These are phyloP conservation scores for Corapipo altera DNA, from an alignment of 2,113 vertebrate genomes.

Conservation along the genomic window DNA sequence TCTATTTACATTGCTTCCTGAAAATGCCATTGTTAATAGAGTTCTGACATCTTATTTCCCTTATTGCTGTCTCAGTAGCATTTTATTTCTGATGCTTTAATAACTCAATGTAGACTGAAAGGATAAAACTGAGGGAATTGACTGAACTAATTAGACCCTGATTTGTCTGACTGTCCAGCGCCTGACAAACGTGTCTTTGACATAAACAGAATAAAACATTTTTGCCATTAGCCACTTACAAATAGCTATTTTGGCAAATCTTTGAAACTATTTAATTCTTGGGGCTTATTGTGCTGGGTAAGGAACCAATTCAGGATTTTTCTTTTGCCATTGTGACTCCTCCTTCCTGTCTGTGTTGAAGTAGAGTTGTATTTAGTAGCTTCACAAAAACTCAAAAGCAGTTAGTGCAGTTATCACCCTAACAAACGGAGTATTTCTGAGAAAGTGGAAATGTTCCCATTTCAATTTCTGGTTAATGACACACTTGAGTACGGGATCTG, in stretches of 20 bases:
- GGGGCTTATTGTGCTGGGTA: not conserved
- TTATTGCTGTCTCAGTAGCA: conserved; percentile 52
- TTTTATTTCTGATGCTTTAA: conserved; percentile 69
- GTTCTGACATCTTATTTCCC: conserved; percentile 69
- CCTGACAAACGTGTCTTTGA: conserved; percentile 59
- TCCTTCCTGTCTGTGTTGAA: conserved; percentile 20
- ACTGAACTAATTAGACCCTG: conserved; percentile 69
- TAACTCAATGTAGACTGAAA: conserved; percentile 62
- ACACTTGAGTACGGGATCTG: conserved; percentile 56
- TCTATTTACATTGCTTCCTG: conserved; percentile 56
- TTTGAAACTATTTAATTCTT: conserved; percentile 34
- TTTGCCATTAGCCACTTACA: conserved; percentile 47
- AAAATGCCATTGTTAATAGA: conserved; percentile 63
- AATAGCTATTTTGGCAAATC: conserved; percentile 41
- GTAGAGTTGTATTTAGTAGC: conserved; percentile 47
- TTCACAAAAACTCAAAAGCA: conserved; percentile 52
- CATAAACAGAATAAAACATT: conserved; percentile 59
- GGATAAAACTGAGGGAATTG: conserved; percentile 62
- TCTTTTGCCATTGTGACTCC: not conserved
- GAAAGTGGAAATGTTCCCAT: conserved; percentile 63
- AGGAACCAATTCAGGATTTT: conserved; percentile 21
- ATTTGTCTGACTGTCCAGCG: conserved; percentile 60
- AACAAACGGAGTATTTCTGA: conserved; percentile 61
- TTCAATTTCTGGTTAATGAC: conserved; percentile 72
- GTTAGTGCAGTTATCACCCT: conserved; percentile 37